A percentile compares a stretch with the other conserved stretches of the same genome.
Conservation (phyloP, 1,140 invertebrate genomes). For the Oppia nitens region DNA sequence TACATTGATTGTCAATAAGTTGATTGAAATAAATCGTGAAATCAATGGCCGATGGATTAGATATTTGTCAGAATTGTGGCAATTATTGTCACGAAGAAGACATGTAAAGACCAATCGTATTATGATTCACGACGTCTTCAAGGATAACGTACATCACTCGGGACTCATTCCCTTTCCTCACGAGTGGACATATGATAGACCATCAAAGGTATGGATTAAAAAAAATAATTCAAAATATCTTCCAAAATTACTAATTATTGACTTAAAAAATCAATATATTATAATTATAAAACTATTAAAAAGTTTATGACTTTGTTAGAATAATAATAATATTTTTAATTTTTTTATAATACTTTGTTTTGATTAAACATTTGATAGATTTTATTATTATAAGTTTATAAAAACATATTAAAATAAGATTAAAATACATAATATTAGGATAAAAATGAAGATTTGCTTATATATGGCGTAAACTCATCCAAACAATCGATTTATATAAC, state of each 20-base stretch:
- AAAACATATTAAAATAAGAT: no score
- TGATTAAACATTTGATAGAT: no score
- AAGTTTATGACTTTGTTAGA: no score
- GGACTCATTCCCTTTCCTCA: neutral
- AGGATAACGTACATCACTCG: neutral
- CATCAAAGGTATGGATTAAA: neutral
- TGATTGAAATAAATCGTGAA: neutral
- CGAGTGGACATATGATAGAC: neutral
- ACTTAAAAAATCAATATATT: no score
- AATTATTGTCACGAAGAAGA: neutral
- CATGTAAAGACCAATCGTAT: neutral
- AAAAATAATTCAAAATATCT: no score
- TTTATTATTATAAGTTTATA: no score
- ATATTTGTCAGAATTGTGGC: neutral
- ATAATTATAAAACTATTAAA: no score
- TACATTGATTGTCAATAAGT: neutral
- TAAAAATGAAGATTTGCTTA: constrained; percentile 1
- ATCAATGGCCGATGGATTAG: neutral
- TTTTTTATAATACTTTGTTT: no score
- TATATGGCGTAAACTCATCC: neutral
- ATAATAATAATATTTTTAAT: no score
- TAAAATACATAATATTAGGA: no score
- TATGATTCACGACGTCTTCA: neutral
- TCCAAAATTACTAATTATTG: no score
- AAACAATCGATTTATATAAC: neutral